phyloP scores from a whole-genome alignment of 2,113 vertebrate genomes.

The Ictalurus punctatus region DNA sequence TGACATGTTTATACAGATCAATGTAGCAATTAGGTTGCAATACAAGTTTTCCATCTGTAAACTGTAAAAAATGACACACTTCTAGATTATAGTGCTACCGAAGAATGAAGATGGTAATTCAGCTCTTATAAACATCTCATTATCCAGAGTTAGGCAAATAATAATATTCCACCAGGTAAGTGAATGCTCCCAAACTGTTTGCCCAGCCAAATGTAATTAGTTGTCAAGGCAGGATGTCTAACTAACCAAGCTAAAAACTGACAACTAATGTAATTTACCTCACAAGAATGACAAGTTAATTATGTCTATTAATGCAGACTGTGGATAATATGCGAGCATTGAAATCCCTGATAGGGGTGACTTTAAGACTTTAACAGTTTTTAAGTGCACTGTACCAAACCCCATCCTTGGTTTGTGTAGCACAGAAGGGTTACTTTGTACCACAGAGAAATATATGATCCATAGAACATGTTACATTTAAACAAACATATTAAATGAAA shows the following conservation, averaged over 20 bases:
- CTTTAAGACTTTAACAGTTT: neutral
- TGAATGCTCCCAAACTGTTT: neutral
- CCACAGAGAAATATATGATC: neutral
- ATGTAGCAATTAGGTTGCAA: neutral
- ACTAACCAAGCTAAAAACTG: neutral
- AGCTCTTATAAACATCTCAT: neutral
- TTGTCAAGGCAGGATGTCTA: neutral
- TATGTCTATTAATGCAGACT: neutral
- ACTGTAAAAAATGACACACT: neutral
- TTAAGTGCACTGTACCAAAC: neutral
- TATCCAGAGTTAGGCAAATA: neutral
- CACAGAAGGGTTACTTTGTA: too few relatives aligned
- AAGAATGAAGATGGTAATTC: neutral
- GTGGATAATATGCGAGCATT: neutral
- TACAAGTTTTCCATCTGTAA: neutral
- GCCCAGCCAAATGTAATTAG: neutral
- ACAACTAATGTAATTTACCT: slow-evolving; percentile 2
- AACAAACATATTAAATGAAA: neutral
- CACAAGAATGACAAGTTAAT: neutral
- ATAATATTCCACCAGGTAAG: neutral
- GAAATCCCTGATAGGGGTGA: neutral
- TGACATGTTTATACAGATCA: neutral
- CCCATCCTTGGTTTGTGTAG: neutral
- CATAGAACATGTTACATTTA: neutral
- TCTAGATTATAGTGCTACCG: neutral